Evolutionary conservation across 2,888 invertebrate genomes (phyloP), one percentile per base, ranked within the genome.

Genomic region (Pimpla rufipes): DNA sequence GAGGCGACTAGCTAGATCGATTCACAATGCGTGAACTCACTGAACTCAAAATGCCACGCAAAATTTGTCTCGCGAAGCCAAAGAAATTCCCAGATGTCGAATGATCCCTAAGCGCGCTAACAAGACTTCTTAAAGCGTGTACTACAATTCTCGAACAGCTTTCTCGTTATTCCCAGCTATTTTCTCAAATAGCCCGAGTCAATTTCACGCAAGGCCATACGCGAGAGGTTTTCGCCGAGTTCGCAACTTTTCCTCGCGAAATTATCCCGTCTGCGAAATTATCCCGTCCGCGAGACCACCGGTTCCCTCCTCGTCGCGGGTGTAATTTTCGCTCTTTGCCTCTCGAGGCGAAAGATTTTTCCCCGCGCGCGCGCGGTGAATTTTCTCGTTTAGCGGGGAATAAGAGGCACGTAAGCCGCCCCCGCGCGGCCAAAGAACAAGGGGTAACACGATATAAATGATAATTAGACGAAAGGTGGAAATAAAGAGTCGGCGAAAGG

Each of bases 401-500:
- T 52, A 21, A 21, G 13, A 23, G 55, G 23, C 13, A 52, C 52
- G 11, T 52, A 52, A 52, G 52, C 11, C 42, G n/a, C n/a, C n/a
- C n/a, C n/a, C 52, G 55, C 7, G 55, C 10, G 23, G 3, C 55
- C 21, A 23, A 55, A 8, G 7, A 18, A 62, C 40, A 8, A 10
- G 18, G 18, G 37, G 16, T 37, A 59, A 62, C 37, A 18, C 62
- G 66, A 66, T 57, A 66, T 52, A 66, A 66, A 79, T 57, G 71
- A 66, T 79, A 79, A 79, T 79, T 79, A 66, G 71, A 66, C 35
- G 66, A 66, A 79, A 79, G 71, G 50, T 52, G 64, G 35, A 77
- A 71, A 37, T 37, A 40, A 40, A 37, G 35, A 35, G 62, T 16
- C 18, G 18, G 18, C 59, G 59, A 10, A 16, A 37, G 37, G 7